Percentiles rank a stretch among this genome's conserved stretches.
These are phyloP conservation scores for Zygothrica quintamaculata DNA, from an alignment of 2,888 invertebrate species.

Conservation along the genomic window DNA sequence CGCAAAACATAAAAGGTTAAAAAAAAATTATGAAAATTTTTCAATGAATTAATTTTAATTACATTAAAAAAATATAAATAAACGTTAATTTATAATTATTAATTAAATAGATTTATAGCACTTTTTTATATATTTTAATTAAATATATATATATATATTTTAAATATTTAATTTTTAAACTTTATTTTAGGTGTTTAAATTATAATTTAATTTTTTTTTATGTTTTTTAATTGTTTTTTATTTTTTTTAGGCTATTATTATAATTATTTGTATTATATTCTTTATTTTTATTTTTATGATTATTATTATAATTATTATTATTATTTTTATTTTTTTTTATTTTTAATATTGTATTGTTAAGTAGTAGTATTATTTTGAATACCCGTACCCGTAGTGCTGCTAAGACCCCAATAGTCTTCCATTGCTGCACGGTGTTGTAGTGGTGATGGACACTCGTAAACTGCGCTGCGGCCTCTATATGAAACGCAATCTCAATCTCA, in stretches of 20 bases:
- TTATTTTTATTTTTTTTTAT: slow-evolving; percentile 19
- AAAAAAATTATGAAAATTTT: background rate
- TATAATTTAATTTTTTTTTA: slow-evolving; percentile 20
- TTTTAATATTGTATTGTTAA: slow-evolving; percentile 20
- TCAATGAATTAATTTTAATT: slow-evolving; percentile 1
- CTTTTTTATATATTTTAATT: too few species aligned
- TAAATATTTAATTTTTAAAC: background rate
- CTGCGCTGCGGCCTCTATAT: slow-evolving; percentile 77
- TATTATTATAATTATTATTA: slow-evolving; percentile 5
- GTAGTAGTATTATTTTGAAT: slow-evolving; percentile 16
- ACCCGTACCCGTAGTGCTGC: slow-evolving; percentile 83
- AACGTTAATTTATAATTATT: too few species aligned
- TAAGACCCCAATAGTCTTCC: slow-evolving; percentile 84
- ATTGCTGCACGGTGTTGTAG: slow-evolving; percentile 82
- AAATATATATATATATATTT: too few species aligned
- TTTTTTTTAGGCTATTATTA: slow-evolving; percentile 10
- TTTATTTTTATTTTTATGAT: too few species aligned
- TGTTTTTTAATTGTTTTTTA: slow-evolving; percentile 18
- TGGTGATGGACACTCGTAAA: slow-evolving; percentile 82
- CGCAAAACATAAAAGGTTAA: slow-evolving; percentile 58
- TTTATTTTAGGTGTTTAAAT: slow-evolving; percentile 16
- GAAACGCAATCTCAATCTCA: slow-evolving; percentile 80
- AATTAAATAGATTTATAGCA: too few species aligned
- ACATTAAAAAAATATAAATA: background rate
- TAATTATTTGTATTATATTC: slow-evolving; percentile 21